Percentiles rank a stretch among this genome's conserved stretches.
phyloP scores from a whole-genome alignment of 2,888 invertebrate genomes.

The Linnaemya tessellans region DNA sequence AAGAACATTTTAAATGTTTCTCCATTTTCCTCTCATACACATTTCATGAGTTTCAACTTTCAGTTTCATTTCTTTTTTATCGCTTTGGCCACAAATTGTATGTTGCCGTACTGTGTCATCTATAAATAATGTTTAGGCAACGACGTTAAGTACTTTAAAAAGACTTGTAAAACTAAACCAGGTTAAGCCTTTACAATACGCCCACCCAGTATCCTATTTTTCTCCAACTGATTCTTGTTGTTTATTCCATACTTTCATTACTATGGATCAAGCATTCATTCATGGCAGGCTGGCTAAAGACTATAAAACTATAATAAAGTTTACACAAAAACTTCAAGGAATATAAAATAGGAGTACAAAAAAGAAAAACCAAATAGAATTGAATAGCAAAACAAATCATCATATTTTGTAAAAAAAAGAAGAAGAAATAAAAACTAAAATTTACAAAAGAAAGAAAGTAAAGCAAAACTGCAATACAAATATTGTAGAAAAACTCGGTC shows the following conservation, averaged over 20 bases:
- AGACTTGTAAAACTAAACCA: conserved; percentile 66
- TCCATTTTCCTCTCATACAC: background rate
- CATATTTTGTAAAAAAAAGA: conserved; percentile 24
- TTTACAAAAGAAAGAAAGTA: background rate
- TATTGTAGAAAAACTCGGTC: conserved; percentile 50
- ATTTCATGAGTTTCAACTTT: conserved; percentile 31
- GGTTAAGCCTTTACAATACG: conserved; percentile 64
- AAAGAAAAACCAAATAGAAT: conserved; percentile 31
- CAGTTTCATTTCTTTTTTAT: conserved; percentile 28
- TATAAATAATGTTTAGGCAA: conserved; percentile 56
- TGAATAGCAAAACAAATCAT: conserved; percentile 60
- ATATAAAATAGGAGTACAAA: conserved; percentile 12
- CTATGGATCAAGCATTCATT: conserved; percentile 5
- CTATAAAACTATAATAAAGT: conserved; percentile 55
- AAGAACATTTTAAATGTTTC: background rate
- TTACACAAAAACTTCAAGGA: conserved; percentile 53
- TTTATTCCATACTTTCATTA: background rate
- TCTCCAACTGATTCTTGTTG: background rate
- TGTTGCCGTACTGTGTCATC: conserved; percentile 44
- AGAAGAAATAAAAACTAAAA: background rate
- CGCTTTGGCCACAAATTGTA: conserved; percentile 44
- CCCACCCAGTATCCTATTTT: conserved; percentile 20
- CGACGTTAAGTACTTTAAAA: conserved; percentile 63
- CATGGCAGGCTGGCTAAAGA: conserved; percentile 11
- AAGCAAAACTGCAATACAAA: conserved; percentile 5